Evolutionary conservation across 2,888 invertebrate genomes (phyloP).

Genomic region (Metopia argyrocephala): DNA sequence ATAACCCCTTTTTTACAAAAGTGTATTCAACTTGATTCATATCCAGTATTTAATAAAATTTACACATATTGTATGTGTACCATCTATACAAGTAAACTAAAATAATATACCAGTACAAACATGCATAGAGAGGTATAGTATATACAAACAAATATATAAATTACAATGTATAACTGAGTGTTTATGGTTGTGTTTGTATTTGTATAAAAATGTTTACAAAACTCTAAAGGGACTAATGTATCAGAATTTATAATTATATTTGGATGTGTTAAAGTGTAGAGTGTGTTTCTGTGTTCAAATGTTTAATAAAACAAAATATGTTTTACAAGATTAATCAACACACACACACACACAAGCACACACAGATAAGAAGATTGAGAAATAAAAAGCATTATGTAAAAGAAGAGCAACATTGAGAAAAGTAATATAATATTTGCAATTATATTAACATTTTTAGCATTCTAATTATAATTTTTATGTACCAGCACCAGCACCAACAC

Average conservation of each 20-base stretch:
- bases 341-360: not conserved
- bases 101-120: not conserved
- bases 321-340: not conserved
- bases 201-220: not conserved
- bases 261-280: too few species aligned
- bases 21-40: not conserved
- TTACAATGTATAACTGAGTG: not conserved
- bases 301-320: not conserved
- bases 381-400: not conserved
- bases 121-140: not conserved
- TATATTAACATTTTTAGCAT: conserved; percentile 30
- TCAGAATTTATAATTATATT: conserved; percentile 4
- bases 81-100: not conserved
- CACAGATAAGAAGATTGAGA: not conserved
- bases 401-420: not conserved
- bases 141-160: not conserved
- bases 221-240: conserved; percentile 17
- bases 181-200: not conserved
- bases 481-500: not conserved
- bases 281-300: not conserved
- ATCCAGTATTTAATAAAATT: not conserved
- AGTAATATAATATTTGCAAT: conserved; percentile 33
- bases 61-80: not conserved
- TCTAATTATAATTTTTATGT: conserved; percentile 13
- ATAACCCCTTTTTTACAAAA: too few species aligned